Percentiles rank a stretch among this genome's conserved stretches.
phyloP scores from a whole-genome alignment of 2,888 invertebrate genomes.

The Phalera bucephala region DNA sequence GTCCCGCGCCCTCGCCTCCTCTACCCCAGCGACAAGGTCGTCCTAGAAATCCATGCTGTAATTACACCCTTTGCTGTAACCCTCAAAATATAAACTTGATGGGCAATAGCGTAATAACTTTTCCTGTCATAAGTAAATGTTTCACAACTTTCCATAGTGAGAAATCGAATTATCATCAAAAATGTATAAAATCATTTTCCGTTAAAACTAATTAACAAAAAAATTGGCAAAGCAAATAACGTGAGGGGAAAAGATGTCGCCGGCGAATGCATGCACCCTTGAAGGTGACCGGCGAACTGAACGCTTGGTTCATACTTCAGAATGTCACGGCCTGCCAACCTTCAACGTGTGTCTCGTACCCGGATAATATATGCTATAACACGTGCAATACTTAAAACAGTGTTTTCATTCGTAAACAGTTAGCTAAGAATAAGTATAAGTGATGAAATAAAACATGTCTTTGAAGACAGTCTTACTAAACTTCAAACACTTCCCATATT shows the following conservation, averaged over 20 bases:
- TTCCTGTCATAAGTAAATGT: too few species aligned
- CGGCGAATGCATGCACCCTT: slow-evolving; percentile 24
- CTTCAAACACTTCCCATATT: slow-evolving; percentile 19
- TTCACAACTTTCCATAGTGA: too few species aligned
- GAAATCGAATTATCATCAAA: too few species aligned
- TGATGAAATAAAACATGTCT: slow-evolving; percentile 13
- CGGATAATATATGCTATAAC: slow-evolving; percentile 9
- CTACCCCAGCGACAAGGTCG: slow-evolving; percentile 69
- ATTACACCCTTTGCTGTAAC: slow-evolving; percentile 26
- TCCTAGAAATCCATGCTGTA: slow-evolving; percentile 42
- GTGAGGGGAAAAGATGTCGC: slow-evolving; percentile 9
- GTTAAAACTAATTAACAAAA: not conserved
- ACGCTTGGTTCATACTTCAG: slow-evolving; percentile 38
- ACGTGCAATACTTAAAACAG: slow-evolving; percentile 6
- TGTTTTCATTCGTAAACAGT: slow-evolving; percentile 2
- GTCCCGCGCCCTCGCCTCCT: slow-evolving; percentile 54
- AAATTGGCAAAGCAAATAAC: slow-evolving; percentile 9
- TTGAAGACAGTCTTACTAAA: slow-evolving; percentile 22
- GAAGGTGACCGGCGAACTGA: slow-evolving; percentile 33
- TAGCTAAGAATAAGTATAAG: slow-evolving; percentile 8
- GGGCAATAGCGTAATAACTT: too few species aligned
- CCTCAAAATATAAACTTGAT: slow-evolving; percentile 1
- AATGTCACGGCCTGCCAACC: slow-evolving; percentile 59
- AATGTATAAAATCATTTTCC: too few species aligned
- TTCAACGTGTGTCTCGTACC: slow-evolving; percentile 21